phyloP scores from a whole-genome alignment of 2,888 invertebrate species.

The Eristalinus sepulchralis region DNA sequence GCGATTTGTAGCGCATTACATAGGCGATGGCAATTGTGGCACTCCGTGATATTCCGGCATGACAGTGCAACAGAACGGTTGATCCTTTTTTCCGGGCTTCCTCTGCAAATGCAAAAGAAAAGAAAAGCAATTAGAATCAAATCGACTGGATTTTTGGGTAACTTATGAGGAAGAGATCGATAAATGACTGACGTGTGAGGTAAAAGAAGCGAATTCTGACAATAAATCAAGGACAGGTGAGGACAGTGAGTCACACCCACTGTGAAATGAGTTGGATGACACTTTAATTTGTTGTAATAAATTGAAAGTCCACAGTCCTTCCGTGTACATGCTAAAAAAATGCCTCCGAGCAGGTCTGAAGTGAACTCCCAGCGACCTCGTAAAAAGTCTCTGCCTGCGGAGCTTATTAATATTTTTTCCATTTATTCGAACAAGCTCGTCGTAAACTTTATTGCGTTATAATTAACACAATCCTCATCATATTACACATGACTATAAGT shows the following conservation, averaged over 20 bases:
- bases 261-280: background rate
- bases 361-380: slow-evolving; percentile 31
- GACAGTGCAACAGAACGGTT: slow-evolving; percentile 93
- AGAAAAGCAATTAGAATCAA: slow-evolving; percentile 32
- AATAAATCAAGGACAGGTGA: background rate
- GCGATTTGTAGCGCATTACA: slow-evolving; percentile 92
- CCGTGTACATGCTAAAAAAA: background rate
- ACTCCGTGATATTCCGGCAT: slow-evolving; percentile 96
- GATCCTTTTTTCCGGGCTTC: slow-evolving; percentile 81
- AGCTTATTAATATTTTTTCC: slow-evolving; percentile 18
- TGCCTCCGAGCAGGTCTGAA: background rate
- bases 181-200: background rate
- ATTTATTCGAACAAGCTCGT: slow-evolving; percentile 22
- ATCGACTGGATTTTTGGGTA: no score
- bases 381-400: slow-evolving; percentile 5
- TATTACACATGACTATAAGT: slow-evolving; percentile 18
- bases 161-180: background rate
- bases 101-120: slow-evolving; percentile 76
- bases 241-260: background rate
- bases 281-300: background rate
- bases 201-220: background rate
- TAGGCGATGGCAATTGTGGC: slow-evolving; percentile 97
- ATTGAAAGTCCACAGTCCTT: background rate
- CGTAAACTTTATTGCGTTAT: slow-evolving; percentile 33
- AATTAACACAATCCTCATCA: slow-evolving; percentile 30